phyloP scores from a whole-genome alignment of 1,140 invertebrate species.

The Heliconius eleuchia region DNA sequence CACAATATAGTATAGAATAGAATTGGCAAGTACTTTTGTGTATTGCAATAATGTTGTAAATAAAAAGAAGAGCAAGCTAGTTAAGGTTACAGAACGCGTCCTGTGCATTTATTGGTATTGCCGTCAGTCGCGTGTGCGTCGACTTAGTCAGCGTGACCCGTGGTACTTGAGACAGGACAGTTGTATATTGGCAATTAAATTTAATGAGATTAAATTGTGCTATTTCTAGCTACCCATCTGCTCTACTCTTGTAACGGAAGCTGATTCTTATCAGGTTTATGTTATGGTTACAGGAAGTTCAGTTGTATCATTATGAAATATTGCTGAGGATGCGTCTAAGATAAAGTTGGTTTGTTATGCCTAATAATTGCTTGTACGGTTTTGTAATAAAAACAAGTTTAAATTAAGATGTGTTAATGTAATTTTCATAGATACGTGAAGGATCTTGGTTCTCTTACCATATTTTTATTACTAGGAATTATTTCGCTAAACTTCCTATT shows the following conservation, averaged over 20 bases:
- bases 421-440: constrained; percentile 9
- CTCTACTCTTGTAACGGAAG: constrained; percentile 51
- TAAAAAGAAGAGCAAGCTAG: constrained; percentile 23
- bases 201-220: constrained; percentile 75
- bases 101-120: constrained; percentile 59
- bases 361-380: background rate
- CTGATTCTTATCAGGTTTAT: constrained; percentile 62
- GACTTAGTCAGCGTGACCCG: constrained; percentile 63
- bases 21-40: background rate
- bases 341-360: background rate
- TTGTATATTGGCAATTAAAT: constrained; percentile 76
- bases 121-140: constrained; percentile 44
- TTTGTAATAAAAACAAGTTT: background rate
- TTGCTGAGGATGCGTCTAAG: constrained; percentile 16
- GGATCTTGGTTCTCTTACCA: background rate
- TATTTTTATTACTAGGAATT: background rate
- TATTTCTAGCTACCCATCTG: constrained; percentile 70
- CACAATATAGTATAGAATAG: background rate
- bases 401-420: constrained; percentile 1
- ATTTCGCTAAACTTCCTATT: too few species aligned
- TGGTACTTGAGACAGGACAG: constrained; percentile 63
- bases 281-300: constrained; percentile 53
- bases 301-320: constrained; percentile 30
- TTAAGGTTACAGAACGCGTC: constrained; percentile 45
- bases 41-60: background rate